Percentiles rank a stretch among this genome's conserved stretches.
Conservation (phyloP, 1,140 invertebrate species). For the Pogonomyrmex californicus region DNA sequence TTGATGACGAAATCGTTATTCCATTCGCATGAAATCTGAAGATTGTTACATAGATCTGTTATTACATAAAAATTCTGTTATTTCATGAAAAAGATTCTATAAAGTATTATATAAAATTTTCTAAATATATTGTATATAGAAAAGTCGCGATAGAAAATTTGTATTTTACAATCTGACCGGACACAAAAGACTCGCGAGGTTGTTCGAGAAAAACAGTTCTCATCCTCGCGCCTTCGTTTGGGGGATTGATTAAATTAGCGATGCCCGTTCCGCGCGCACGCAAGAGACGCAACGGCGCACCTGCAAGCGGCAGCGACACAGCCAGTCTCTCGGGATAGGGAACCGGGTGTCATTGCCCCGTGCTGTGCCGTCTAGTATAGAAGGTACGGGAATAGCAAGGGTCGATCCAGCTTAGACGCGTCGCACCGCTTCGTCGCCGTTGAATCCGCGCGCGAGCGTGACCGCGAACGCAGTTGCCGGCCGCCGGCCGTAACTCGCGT, state of each 20-base stretch:
- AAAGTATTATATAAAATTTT: too few species aligned
- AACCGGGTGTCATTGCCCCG: constrained; percentile 78
- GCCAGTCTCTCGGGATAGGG: constrained; percentile 70
- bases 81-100: too few species aligned
- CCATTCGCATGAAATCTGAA: not conserved
- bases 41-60: not conserved
- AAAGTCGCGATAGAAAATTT: not conserved
- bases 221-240: constrained; percentile 46
- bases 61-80: too few species aligned
- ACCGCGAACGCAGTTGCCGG: not conserved
- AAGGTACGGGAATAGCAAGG: constrained; percentile 78
- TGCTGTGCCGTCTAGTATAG: constrained; percentile 77
- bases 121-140: not conserved
- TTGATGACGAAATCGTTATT: constrained; percentile 46
- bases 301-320: constrained; percentile 73
- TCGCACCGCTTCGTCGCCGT: constrained; percentile 71
- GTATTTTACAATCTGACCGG: not conserved
- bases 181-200: not conserved
- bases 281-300: constrained; percentile 71
- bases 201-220: not conserved
- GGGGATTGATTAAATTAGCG: constrained; percentile 77
- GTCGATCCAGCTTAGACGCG: constrained; percentile 71
- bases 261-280: constrained; percentile 59
- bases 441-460: constrained; percentile 40
- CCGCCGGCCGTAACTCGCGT: constrained; percentile 45